A percentile compares a stretch with the other conserved stretches of the same genome.
These are phyloP conservation scores for Microctenopoma stevenorrisi DNA, from an alignment of 2,797 vertebrate genomes.

Conservation along the genomic window DNA sequence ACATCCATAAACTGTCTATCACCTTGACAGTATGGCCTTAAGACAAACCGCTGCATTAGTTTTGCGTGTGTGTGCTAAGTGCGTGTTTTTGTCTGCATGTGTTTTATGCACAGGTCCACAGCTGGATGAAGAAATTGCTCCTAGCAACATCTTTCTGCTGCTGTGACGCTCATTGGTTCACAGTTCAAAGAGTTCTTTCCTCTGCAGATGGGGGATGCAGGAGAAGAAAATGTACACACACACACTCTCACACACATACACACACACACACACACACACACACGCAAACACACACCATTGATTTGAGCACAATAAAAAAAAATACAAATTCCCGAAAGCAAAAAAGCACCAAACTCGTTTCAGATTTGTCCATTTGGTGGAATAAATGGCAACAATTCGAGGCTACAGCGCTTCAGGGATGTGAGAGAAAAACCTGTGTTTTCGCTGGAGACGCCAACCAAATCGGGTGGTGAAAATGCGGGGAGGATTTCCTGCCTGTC, in stretches of 20 bases:
- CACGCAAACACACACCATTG: slow-evolving; percentile 4
- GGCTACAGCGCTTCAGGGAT: slow-evolving; percentile 41
- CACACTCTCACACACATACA: slow-evolving; percentile 1
- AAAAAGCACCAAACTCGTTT: slow-evolving; percentile 25
- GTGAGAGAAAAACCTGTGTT: slow-evolving; percentile 41
- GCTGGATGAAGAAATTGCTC: slow-evolving; percentile 71
- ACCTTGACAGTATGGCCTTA: slow-evolving; percentile 42
- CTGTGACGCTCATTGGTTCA: slow-evolving; percentile 74
- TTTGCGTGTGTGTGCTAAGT: slow-evolving; percentile 38
- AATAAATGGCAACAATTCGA: slow-evolving; percentile 21
- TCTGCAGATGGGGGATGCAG: slow-evolving; percentile 55
- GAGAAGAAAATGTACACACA: slow-evolving; percentile 16
- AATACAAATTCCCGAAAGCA: slow-evolving; percentile 12
- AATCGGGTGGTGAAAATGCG: slow-evolving; percentile 46
- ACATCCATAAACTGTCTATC: slow-evolving; percentile 41
- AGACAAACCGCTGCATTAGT: slow-evolving; percentile 46
- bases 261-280: neutral
- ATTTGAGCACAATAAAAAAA: slow-evolving; percentile 30
- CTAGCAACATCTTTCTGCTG: slow-evolving; percentile 69
- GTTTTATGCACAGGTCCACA: slow-evolving; percentile 60
- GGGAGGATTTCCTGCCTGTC: slow-evolving; percentile 59
- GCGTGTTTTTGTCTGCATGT: slow-evolving; percentile 36
- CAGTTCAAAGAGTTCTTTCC: slow-evolving; percentile 76
- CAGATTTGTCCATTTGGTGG: slow-evolving; percentile 53
- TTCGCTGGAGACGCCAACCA: slow-evolving; percentile 31